Evolutionary conservation across 2,797 vertebrate genomes (phyloP).

Genomic region (Gymnopithys bicolor): DNA sequence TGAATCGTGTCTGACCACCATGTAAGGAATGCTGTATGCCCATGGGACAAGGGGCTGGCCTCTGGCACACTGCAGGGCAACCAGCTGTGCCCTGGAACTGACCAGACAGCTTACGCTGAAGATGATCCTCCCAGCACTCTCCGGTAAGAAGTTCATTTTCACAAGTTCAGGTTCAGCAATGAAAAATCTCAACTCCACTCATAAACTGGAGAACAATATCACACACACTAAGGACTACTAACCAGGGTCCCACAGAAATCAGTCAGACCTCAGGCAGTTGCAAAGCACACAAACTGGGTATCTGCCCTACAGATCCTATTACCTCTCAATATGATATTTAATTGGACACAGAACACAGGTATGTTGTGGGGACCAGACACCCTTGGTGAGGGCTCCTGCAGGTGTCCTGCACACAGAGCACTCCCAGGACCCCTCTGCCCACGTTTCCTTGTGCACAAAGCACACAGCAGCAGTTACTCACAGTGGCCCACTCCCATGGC

Average conservation of each 20-base stretch:
- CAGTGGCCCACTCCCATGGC: conserved; percentile 98
- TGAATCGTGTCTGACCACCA: background rate
- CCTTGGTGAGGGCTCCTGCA: background rate
- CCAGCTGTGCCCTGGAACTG: background rate
- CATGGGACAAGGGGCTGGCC: background rate
- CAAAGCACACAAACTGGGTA: background rate
- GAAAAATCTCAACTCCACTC: background rate
- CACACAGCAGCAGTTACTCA: conserved; percentile 79
- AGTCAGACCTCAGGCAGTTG: background rate
- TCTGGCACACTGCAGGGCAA: background rate
- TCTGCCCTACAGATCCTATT: background rate
- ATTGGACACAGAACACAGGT: background rate
- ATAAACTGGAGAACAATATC: background rate
- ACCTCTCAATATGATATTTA: background rate
- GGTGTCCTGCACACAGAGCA: background rate
- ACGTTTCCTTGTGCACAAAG: background rate
- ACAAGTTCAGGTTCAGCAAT: background rate
- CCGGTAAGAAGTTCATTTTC: background rate
- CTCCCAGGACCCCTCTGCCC: background rate
- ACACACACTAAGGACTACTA: background rate
- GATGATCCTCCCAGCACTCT: background rate
- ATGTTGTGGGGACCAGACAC: background rate
- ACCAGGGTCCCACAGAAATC: background rate
- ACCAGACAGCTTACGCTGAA: background rate
- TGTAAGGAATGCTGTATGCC: background rate